A percentile compares a stretch with the other conserved stretches of the same genome.
Conservation (phyloP, 2,113 vertebrate genomes). For the Petromus typicus region DNA sequence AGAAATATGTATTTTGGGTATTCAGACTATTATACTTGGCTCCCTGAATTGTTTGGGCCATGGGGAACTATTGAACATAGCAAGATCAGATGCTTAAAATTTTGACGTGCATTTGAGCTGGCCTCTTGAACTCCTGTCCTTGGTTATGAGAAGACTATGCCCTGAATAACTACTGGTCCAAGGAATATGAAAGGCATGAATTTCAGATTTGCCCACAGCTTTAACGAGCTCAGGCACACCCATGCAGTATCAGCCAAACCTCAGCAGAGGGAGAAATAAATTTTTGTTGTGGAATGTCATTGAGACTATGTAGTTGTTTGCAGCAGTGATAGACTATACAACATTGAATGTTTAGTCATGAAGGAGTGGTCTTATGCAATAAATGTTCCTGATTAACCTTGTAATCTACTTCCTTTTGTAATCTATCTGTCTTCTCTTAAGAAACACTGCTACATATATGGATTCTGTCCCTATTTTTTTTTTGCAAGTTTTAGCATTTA, state of each 20-base stretch:
- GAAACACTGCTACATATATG: not conserved
- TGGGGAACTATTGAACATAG: not conserved
- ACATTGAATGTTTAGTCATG: not conserved
- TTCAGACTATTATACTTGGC: not conserved
- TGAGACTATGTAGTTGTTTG: constrained; percentile 14
- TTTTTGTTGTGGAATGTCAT: not conserved
- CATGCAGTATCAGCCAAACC: constrained; percentile 37
- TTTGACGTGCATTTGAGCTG: not conserved
- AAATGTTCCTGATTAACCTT: not conserved
- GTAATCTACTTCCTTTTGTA: not conserved
- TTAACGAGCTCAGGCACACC: constrained; percentile 11
- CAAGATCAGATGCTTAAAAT: not conserved
- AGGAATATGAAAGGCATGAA: constrained; percentile 49
- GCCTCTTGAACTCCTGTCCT: not conserved
- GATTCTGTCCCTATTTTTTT: not conserved
- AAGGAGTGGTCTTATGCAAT: not conserved
- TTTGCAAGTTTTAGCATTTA: not conserved
- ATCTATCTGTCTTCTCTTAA: not conserved
- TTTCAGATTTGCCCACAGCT: not conserved
- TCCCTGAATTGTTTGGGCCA: constrained; percentile 4
- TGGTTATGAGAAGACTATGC: not conserved
- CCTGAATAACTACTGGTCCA: constrained; percentile 30
- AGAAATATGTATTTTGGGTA: not conserved
- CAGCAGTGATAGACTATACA: not conserved
- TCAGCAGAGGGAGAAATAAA: constrained; percentile 61